phyloP scores from a whole-genome alignment of 2,113 vertebrate species.

The Speoplatyrhinus poulsoni region DNA sequence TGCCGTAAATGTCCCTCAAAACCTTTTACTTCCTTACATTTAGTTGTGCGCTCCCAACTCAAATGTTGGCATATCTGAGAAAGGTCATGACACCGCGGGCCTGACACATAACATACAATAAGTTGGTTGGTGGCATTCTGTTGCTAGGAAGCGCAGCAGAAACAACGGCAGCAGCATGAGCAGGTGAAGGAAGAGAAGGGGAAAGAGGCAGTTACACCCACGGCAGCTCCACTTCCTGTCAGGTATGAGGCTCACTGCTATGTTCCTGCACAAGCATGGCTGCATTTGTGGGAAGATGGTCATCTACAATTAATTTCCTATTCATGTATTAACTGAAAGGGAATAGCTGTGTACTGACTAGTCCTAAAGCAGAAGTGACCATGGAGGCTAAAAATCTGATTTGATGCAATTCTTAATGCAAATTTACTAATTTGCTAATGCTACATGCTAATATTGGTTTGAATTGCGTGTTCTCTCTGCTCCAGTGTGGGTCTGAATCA shows the following conservation, averaged over 20 bases:
- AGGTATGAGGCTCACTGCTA: conserved; percentile 73
- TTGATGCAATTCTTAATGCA: too few species aligned
- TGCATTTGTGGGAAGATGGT: too few species aligned
- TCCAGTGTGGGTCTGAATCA: conserved; percentile 69
- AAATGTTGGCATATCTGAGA: neutral
- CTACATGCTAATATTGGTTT: neutral
- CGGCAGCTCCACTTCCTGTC: conserved; percentile 32
- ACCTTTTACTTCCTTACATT: neutral
- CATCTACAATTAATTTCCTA: too few species aligned
- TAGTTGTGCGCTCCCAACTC: neutral
- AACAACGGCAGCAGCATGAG: conserved; percentile 53
- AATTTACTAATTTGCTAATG: too few species aligned
- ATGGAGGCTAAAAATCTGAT: too few species aligned
- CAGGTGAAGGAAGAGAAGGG: conserved; percentile 38
- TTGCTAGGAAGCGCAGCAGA: conserved; percentile 61
- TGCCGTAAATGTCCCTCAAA: too few species aligned
- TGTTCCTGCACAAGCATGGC: neutral
- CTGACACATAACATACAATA: conserved; percentile 34
- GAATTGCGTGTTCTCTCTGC: neutral
- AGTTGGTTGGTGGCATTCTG: neutral
- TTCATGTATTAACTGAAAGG: too few species aligned
- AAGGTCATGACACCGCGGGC: conserved; percentile 2
- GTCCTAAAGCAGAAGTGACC: too few species aligned
- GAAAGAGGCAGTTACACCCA: conserved; percentile 20
- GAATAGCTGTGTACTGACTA: too few species aligned